Evolutionary conservation across 2,113 vertebrate genomes (phyloP).

Genomic region (Xiphias gladius): DNA sequence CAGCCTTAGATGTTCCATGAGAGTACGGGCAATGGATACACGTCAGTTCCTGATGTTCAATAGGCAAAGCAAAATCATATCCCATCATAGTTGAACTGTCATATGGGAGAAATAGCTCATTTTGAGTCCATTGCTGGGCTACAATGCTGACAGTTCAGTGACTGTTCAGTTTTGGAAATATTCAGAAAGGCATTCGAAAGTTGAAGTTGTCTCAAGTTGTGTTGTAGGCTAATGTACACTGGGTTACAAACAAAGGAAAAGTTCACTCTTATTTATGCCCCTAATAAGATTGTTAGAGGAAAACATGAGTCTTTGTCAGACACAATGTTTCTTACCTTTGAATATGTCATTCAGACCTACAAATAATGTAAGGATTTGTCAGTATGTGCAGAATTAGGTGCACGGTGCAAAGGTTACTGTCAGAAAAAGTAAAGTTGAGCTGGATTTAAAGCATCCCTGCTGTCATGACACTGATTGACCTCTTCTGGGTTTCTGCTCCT

Average conservation of each 20-base stretch:
- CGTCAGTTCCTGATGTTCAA: background rate
- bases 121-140: background rate
- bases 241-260: too few relatives aligned
- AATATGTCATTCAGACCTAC: background rate
- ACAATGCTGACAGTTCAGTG: background rate
- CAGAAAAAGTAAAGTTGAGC: background rate
- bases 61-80: background rate
- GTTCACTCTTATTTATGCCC: too few relatives aligned
- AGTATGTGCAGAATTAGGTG: background rate
- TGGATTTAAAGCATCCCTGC: conserved; percentile 22
- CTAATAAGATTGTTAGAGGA: background rate
- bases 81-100: background rate
- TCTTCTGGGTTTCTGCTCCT: conserved; percentile 55
- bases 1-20: background rate
- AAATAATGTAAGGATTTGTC: background rate
- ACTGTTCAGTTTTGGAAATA: background rate
- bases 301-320: background rate
- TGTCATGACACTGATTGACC: conserved; percentile 66
- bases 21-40: background rate
- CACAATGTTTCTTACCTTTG: background rate
- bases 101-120: background rate
- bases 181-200: background rate
- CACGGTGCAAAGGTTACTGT: background rate
- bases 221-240: too few relatives aligned
- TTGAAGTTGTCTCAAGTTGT: too few relatives aligned